These are phyloP conservation scores for Galago senegalensis DNA, from an alignment of 2,797 vertebrate species.

Conservation along the genomic window DNA sequence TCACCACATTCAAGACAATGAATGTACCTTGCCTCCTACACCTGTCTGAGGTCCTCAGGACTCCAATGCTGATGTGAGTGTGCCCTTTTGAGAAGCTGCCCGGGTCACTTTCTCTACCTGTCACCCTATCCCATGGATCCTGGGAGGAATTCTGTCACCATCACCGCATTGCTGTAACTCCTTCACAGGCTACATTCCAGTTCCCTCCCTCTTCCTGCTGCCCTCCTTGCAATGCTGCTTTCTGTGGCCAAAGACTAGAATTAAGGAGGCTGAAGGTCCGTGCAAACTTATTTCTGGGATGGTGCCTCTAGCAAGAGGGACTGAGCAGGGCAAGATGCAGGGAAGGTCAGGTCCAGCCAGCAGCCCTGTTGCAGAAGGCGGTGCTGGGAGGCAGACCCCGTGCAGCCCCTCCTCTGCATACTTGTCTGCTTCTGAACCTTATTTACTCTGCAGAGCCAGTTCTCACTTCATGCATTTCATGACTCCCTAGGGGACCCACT, in stretches of 20 bases:
- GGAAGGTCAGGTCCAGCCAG: background rate
- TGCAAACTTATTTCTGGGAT: background rate
- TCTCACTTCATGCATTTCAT: background rate
- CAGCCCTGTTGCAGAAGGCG: background rate
- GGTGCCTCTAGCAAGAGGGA: background rate
- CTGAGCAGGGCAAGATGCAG: background rate
- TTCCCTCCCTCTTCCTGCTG: background rate
- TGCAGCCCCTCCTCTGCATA: background rate
- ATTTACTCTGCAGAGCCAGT: background rate
- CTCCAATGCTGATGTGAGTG: background rate
- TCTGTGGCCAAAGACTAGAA: background rate
- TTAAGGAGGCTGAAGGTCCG: background rate
- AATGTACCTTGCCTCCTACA: background rate
- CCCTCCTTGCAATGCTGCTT: background rate
- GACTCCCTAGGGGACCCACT: background rate
- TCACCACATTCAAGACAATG: fast-evolving
- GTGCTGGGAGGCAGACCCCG: too few species aligned
- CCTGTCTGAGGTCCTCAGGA: too few species aligned
- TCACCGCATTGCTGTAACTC: fast-evolving
- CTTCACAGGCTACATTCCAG: fast-evolving
- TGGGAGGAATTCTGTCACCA: background rate
- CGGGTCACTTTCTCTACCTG: fast-evolving
- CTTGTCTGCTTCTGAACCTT: background rate
- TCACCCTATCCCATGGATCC: too few species aligned
- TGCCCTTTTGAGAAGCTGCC: background rate